These are phyloP conservation scores for Bradypodion pumilum DNA, from an alignment of 2,797 vertebrate genomes.

Conservation along the genomic window DNA sequence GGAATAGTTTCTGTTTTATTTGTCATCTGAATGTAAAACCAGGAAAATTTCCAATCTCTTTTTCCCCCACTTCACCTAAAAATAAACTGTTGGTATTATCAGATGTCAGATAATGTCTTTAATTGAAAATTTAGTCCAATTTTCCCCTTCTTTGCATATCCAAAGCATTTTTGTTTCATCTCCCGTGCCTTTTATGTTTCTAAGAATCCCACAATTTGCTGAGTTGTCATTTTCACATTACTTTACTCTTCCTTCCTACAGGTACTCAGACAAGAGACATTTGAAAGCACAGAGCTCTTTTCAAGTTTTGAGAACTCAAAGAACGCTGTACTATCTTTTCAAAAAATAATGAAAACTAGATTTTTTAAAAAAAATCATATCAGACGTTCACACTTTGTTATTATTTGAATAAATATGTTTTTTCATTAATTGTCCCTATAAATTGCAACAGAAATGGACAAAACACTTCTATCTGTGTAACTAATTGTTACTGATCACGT, in stretches of 20 bases:
- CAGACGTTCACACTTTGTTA: not conserved
- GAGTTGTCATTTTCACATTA: conserved; percentile 44
- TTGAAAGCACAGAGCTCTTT: conserved; percentile 28
- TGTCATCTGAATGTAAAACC: conserved; percentile 28
- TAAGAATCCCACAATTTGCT: conserved; percentile 38
- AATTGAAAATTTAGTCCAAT: conserved; percentile 57
- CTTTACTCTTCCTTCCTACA: conserved; percentile 56
- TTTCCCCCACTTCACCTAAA: conserved; percentile 34
- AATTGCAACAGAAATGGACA: too few relatives aligned
- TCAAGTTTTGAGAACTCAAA: conserved; percentile 42
- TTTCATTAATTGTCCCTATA: not conserved
- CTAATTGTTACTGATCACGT: not conserved
- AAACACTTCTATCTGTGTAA: not conserved
- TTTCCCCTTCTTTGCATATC: conserved; percentile 48
- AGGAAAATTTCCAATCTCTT: conserved; percentile 50
- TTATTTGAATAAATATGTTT: not conserved
- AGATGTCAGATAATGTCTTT: conserved; percentile 57
- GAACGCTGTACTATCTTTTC: conserved; percentile 12
- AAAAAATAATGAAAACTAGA: not conserved
- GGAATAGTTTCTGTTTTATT: conserved; percentile 17
- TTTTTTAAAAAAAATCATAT: not conserved
- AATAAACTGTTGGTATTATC: conserved; percentile 42
- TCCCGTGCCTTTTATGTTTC: conserved; percentile 18
- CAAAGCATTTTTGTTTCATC: conserved; percentile 46
- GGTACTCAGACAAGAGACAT: conserved; percentile 55